phyloP scores from a whole-genome alignment of 2,888 invertebrate genomes.

The Lucinisca nassula region DNA sequence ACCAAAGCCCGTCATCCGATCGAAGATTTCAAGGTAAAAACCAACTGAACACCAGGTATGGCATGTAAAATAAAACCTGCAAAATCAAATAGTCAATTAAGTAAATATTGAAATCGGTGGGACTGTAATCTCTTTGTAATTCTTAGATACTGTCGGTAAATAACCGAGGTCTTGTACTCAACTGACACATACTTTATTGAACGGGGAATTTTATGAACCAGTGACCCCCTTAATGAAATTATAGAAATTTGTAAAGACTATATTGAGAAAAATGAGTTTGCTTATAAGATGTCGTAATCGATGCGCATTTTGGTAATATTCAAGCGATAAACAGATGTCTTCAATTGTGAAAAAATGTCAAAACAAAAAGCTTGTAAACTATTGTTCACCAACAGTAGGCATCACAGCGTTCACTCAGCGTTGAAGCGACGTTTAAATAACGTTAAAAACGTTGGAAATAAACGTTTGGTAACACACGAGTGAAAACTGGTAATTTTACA shows the following conservation, averaged over 20 bases:
- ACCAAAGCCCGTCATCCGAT: not conserved
- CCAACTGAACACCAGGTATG: not conserved
- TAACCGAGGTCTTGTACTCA: slow-evolving; percentile 1
- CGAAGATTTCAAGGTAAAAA: not conserved
- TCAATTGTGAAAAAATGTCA: no score
- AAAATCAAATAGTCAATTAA: slow-evolving; percentile 7
- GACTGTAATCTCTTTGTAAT: slow-evolving; percentile 3
- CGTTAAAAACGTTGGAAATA: no score
- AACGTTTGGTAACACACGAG: no score
- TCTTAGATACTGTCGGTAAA: slow-evolving; percentile 1
- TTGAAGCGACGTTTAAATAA: no score
- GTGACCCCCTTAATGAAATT: not conserved
- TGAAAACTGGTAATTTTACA: no score
- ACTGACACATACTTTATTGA: slow-evolving; percentile 1
- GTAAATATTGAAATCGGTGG: slow-evolving; percentile 7
- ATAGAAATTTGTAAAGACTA: not conserved
- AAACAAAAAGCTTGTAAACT: no score
- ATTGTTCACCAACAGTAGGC: no score
- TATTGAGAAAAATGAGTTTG: slow-evolving; percentile 4
- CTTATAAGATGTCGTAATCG: no score
- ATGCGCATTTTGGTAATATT: no score
- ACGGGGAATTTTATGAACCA: not conserved
- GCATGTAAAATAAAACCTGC: slow-evolving; percentile 13
- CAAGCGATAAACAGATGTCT: no score
- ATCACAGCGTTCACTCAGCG: no score